Evolutionary conservation across 2,888 invertebrate species (phyloP), one percentile per base, ranked within the genome.

Genomic region (Campopleginae sp.): DNA sequence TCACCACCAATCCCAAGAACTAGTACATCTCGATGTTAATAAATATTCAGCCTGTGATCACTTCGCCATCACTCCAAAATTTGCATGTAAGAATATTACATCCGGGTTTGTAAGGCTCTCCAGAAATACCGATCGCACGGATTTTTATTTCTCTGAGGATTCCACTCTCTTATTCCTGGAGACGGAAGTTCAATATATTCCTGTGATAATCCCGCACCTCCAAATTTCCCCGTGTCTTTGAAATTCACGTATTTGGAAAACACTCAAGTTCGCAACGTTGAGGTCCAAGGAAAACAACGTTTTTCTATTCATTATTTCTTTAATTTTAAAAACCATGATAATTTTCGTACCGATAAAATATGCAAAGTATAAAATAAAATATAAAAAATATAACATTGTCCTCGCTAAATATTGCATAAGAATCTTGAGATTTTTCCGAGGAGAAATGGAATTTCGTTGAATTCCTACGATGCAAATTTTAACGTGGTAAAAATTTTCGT

Each of bases 1-100:
- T 48, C 46, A 70, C 48, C 78, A 74, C 70, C 83, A 51, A 80
- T 77, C 14, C 72, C 51, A 66, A 63, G 44, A 80, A 58, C 70
- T 31, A 33, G 68, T 77, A 63, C 74, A 81, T 88, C 83, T 84
- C 77, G 83, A 78, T 80, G 79, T 86, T 88, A 86, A 89, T 89
- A 88, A 88, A 89, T 89, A 89, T 89, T 88, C 88, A 81, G 77
- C 80, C 85, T 88, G 88, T 88, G 88, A 89, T 89, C 87, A 86
- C 71, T 58, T 63, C 66, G 58, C 58, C 68, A n/a, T n/a, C n/a
- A 78, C 71, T 68, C 75, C 79, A 58, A 80, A 70, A 74, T 75
- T 80, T 81, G 75, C 82, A 88, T 85, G 87, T 83, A 80, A 88
- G 71, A 88, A 89, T 86, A 72, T 82, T 87, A 86, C 72, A 80